These are phyloP conservation scores for Eupelmus urozonus DNA, from an alignment of 2,888 invertebrate species.

Conservation along the genomic window DNA sequence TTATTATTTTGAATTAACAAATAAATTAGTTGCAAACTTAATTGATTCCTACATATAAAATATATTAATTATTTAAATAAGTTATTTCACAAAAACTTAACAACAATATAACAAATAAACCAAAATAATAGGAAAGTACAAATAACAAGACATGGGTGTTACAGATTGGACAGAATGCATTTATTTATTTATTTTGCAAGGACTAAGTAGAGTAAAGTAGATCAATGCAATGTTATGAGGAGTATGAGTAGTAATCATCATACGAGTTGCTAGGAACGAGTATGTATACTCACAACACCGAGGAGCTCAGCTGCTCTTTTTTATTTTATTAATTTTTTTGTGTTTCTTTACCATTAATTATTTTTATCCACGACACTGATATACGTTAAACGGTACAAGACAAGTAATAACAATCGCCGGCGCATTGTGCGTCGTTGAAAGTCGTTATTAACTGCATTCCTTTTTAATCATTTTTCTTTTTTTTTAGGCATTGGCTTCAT, in stretches of 20 bases:
- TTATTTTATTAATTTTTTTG: conserved; percentile 62
- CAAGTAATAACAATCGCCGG: conserved; percentile 66
- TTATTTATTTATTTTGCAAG: conserved; percentile 72
- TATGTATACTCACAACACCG: conserved; percentile 77
- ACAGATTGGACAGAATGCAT: conserved; percentile 76
- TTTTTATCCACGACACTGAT: conserved; percentile 74
- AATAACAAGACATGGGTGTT: conserved; percentile 38
- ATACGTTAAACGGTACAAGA: conserved; percentile 75
- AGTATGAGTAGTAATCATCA: conserved; percentile 76
- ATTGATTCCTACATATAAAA: too few relatives aligned
- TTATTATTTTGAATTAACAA: too few relatives aligned
- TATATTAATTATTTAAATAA: neutral
- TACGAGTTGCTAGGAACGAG: conserved; percentile 77
- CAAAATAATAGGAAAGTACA: conserved; percentile 1
- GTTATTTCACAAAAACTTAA: too few relatives aligned
- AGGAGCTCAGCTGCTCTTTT: conserved; percentile 75
- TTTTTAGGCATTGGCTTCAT: conserved; percentile 50
- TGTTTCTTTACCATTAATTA: conserved; percentile 60
- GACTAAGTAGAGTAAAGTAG: conserved; percentile 76
- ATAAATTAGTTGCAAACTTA: too few relatives aligned
- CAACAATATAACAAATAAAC: neutral
- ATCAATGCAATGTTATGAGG: conserved; percentile 77
- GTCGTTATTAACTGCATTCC: conserved; percentile 32
- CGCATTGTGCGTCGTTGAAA: conserved; percentile 30
- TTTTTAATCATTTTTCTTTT: conserved; percentile 18